phyloP scores from a whole-genome alignment of 2,888 invertebrate genomes.

The Megaustenia siamemsis region DNA sequence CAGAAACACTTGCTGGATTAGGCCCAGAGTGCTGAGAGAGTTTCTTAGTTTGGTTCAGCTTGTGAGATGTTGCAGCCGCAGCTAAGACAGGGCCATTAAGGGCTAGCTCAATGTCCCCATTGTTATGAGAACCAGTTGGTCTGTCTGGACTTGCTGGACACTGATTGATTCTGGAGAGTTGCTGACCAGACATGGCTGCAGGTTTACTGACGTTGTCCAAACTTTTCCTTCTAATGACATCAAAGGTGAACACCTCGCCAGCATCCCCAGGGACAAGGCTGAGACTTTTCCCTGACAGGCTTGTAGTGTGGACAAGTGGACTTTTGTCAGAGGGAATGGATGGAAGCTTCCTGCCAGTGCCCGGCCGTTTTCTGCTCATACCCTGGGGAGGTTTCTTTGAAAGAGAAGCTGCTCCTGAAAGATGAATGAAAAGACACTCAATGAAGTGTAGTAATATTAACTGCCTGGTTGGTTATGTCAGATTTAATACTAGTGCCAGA shows the following conservation, averaged over 20 bases:
- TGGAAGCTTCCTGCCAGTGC: slow-evolving; percentile 75
- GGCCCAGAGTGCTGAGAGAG: slow-evolving; percentile 63
- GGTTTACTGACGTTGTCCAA: background rate
- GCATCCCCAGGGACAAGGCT: slow-evolving; percentile 26
- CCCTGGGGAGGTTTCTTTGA: slow-evolving; percentile 62
- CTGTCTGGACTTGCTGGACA: background rate
- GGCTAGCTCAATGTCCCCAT: slow-evolving; percentile 84
- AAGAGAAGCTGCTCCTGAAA: slow-evolving; percentile 42
- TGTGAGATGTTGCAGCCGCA: slow-evolving; percentile 82
- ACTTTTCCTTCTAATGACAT: background rate
- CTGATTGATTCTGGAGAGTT: slow-evolving; percentile 60
- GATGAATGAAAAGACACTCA: background rate
- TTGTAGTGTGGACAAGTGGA: slow-evolving; percentile 65
- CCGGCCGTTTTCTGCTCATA: slow-evolving; percentile 69
- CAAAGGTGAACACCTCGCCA: slow-evolving; percentile 59
- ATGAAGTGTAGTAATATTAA: too few relatives aligned
- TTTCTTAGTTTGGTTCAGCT: slow-evolving; percentile 29
- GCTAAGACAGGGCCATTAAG: slow-evolving; percentile 84
- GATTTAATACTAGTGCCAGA: too few relatives aligned
- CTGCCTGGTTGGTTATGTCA: too few relatives aligned
- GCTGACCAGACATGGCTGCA: slow-evolving; percentile 39
- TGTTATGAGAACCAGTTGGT: slow-evolving; percentile 54
- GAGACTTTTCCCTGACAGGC: slow-evolving; percentile 46
- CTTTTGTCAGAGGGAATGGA: slow-evolving; percentile 68
- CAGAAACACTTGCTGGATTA: slow-evolving; percentile 69